A percentile compares a stretch with the other conserved stretches of the same genome.
Conservation (phyloP, 2,888 invertebrate species). For the Pecten maximus region DNA sequence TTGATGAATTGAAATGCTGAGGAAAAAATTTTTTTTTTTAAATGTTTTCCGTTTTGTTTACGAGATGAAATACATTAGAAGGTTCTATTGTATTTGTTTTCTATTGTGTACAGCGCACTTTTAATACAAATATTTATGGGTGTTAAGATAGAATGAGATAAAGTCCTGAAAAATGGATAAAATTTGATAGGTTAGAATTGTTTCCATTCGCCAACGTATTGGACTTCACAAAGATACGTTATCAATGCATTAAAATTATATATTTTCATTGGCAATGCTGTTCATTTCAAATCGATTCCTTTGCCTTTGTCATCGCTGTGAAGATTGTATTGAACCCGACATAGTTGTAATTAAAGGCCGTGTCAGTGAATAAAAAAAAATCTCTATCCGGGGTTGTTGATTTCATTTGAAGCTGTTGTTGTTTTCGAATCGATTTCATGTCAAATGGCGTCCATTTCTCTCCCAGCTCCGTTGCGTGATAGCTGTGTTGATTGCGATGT, state of each 20-base stretch:
- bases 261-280: not conserved
- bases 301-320: not conserved
- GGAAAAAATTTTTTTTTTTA: no score
- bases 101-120: no score
- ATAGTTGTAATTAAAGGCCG: not conserved
- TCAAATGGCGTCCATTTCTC: not conserved
- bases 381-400: not conserved
- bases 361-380: not conserved
- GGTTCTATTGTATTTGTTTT: no score
- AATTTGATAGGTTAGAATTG: no score
- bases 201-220: not conserved
- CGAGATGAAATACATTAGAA: no score
- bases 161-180: no score
- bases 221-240: not conserved
- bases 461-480: not conserved
- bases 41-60: no score
- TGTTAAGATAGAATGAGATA: no score
- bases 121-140: no score
- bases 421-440: conserved; percentile 11
- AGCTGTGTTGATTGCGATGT: conserved; percentile 13
- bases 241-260: not conserved
- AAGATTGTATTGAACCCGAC: not conserved
- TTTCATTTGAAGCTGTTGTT: conserved; percentile 22
- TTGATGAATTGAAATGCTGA: no score
- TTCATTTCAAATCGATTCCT: not conserved